Evolutionary conservation across 2,888 invertebrate genomes (phyloP).

Genomic region (Lasioglossum marginatum): DNA sequence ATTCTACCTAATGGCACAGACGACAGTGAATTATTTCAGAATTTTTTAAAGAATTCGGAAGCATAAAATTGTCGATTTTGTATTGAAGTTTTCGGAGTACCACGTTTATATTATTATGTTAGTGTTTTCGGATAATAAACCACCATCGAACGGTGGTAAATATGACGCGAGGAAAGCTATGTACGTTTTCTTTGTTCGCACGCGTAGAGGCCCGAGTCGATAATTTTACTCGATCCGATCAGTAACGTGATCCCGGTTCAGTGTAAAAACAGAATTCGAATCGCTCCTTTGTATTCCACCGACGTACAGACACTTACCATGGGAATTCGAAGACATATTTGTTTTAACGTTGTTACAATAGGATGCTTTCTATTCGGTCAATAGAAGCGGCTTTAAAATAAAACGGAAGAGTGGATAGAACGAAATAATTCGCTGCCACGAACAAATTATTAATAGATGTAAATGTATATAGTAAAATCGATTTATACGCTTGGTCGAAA

Average conservation of each 20-base stretch:
- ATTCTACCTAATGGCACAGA: too few relatives aligned
- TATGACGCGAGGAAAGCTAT: background rate
- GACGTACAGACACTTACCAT: background rate
- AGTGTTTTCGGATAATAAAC: background rate
- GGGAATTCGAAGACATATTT: background rate
- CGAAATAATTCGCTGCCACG: background rate
- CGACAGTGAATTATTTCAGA: too few relatives aligned
- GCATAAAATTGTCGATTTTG: too few relatives aligned
- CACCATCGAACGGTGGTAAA: background rate
- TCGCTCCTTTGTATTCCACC: background rate
- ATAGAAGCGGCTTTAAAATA: background rate
- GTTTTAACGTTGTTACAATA: background rate
- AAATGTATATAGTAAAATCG: constrained; percentile 7
- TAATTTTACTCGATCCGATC: constrained; percentile 51
- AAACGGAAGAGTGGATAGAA: background rate
- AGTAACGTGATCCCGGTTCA: background rate
- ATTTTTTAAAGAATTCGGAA: too few relatives aligned
- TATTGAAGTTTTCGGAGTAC: too few relatives aligned
- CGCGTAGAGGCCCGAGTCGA: constrained; percentile 16
- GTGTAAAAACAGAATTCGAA: constrained; percentile 14
- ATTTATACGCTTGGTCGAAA: background rate
- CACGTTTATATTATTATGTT: too few relatives aligned
- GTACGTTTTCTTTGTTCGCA: constrained; percentile 18
- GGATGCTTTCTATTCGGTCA: background rate
- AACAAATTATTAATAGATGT: background rate